These are phyloP conservation scores for Pangasianodon hypophthalmus DNA, from an alignment of 2,113 vertebrate genomes.

Conservation along the genomic window DNA sequence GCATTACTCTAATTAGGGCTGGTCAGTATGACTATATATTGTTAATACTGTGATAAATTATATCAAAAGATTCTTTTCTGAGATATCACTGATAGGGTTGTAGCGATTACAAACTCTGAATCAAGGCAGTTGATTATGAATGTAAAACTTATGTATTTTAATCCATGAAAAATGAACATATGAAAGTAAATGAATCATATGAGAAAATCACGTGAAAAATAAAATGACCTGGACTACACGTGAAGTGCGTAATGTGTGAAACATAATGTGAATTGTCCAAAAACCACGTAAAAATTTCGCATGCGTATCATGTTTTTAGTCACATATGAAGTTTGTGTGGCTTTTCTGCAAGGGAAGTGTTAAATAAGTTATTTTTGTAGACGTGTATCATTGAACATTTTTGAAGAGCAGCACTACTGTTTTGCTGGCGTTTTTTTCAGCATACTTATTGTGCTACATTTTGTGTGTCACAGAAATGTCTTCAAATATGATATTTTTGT, in stretches of 20 bases:
- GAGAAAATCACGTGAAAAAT: neutral
- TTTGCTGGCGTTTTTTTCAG: neutral
- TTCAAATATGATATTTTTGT: neutral
- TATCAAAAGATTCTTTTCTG: neutral
- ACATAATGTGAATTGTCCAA: neutral
- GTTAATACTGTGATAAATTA: neutral
- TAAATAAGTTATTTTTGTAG: neutral
- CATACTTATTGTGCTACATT: too few species aligned
- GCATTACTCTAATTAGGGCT: neutral
- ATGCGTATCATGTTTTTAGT: neutral
- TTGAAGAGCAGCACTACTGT: neutral
- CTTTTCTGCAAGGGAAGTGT: neutral
- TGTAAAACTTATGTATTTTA: neutral
- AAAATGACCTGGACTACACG: neutral
- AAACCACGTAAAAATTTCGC: neutral
- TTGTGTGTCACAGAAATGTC: neutral
- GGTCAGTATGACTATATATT: neutral
- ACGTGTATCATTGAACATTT: neutral
- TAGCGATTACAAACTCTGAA: neutral
- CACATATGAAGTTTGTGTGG: neutral
- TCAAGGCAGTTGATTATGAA: neutral
- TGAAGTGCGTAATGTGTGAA: neutral
- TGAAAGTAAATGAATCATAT: neutral
- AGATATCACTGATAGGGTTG: neutral
- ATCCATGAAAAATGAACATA: neutral